These are phyloP conservation scores for Genyomyrus donnyi DNA, from an alignment of 2,113 vertebrate genomes.

Conservation along the genomic window DNA sequence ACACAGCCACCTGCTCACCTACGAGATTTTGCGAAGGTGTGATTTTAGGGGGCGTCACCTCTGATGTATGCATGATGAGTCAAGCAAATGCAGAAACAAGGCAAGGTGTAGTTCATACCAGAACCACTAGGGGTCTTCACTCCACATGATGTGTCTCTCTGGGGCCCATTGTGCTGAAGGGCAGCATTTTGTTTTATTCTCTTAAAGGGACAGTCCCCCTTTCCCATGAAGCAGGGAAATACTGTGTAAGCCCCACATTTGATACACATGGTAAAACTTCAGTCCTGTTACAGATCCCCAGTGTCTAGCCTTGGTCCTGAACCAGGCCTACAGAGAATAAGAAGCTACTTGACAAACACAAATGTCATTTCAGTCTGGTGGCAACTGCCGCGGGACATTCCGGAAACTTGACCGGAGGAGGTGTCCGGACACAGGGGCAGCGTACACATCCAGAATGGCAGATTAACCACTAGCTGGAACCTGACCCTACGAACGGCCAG, in stretches of 20 bases:
- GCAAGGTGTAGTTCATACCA: not conserved
- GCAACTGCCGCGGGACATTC: not conserved
- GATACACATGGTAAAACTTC: not conserved
- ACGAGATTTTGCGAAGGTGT: not conserved
- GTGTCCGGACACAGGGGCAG: not conserved
- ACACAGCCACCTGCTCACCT: conserved; percentile 62
- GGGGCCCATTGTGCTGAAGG: not conserved
- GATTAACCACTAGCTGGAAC: not conserved
- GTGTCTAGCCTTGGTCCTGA: not conserved
- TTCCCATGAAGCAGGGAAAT: not conserved
- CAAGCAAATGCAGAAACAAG: not conserved
- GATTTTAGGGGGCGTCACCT: not conserved
- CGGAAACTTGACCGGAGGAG: not conserved
- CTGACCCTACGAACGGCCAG: not conserved
- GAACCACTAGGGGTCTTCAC: not conserved
- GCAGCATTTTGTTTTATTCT: not conserved
- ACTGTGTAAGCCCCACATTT: not conserved
- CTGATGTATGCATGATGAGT: not conserved
- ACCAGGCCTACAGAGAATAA: not conserved
- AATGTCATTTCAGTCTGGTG: not conserved
- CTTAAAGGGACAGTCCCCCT: not conserved
- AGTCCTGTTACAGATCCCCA: not conserved
- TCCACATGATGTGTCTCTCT: not conserved
- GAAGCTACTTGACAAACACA: not conserved
- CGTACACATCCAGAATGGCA: not conserved